Base-by-base conservation (phyloP, 1,140 invertebrate genomes). In the Yoshiicerus persimilis region DNA sequence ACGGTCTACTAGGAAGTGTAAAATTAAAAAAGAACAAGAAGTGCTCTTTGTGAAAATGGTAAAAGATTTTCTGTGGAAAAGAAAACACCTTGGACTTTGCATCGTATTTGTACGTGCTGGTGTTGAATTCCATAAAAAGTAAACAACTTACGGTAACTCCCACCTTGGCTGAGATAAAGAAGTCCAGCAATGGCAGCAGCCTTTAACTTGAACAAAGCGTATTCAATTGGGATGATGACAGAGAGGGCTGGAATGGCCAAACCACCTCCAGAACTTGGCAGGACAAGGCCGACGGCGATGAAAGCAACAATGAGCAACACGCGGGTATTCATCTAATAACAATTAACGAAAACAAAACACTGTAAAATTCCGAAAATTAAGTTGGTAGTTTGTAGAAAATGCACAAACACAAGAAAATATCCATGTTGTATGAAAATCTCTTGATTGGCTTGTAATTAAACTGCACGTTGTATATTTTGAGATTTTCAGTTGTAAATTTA, bases 161-260 rank as follows among this genome's bases (percentile, higher is more conserved):
- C 84, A 62, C 41, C 56, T 75, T 64, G 34, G 20, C 56, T 75
- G 20, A 89, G 56, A 56, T 56, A 41, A 70, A 85, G 62, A 27
- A 89, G 47, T 38, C 62, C 85, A 34, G 86, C 36, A 66, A 75
- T 83, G 32, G 88, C 86, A 84, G 88, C 88, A 85, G 86, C 88
- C 56, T 89, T 89, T n/a, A 89, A 83, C 38, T 89, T 89, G 27
- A 89, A 62, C n/a, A 89, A 62, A 36, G 88, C 88, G 56, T 88
- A 88, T 38, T 88, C 87, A 36, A 88, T 36, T 4, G 87, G 87
- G 80, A 88, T 83, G 80, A 88, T 88, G 36, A 88, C 87, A 70
- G 75, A 83, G 16, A 88, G 77, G 9, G 87, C 87, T 64, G 87
- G 87, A 20, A 88, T 64, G 13, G 83, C 83, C 34, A 80, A 80